Conservation (phyloP, 37 sponge, comb jelly and placozoan species). For the Theonella swinhoei region DNA sequence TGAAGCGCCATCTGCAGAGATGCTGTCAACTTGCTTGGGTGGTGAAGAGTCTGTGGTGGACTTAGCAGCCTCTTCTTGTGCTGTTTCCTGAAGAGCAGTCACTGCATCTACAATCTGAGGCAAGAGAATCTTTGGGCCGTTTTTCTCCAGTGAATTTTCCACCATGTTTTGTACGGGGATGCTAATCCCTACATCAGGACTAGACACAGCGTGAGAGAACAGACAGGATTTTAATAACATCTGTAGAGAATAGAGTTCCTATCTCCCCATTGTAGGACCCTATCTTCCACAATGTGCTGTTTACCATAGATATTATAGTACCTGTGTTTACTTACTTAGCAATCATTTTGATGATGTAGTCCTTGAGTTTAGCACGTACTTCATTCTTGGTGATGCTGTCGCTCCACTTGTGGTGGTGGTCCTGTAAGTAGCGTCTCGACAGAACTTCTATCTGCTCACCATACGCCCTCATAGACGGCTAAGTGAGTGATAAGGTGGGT, state of each 20-base stretch:
- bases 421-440: slow-evolving; percentile 56
- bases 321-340: slow-evolving; percentile 23
- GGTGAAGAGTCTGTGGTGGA: neutral
- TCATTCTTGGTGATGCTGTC: slow-evolving; percentile 64
- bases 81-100: slow-evolving; percentile 1
- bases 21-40: neutral
- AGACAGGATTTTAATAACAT: neutral
- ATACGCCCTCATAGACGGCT: slow-evolving; percentile 65
- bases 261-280: neutral
- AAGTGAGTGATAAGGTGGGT: neutral
- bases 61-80: neutral
- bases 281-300: neutral
- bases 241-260: neutral
- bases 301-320: neutral
- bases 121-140: slow-evolving; percentile 41
- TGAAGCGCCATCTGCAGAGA: neutral
- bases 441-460: slow-evolving; percentile 66
- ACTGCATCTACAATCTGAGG: slow-evolving; percentile 47
- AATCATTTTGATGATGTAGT: slow-evolving; percentile 50
- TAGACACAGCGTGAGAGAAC: neutral
- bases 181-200: slow-evolving; percentile 50
- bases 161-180: slow-evolving; percentile 34
- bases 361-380: slow-evolving; percentile 45
- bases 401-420: slow-evolving; percentile 31
- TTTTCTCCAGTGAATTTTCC: slow-evolving; percentile 45